phyloP scores from a whole-genome alignment of 35 echinoderm and acorn worm genomes.

The Holothuria glaberrima region DNA sequence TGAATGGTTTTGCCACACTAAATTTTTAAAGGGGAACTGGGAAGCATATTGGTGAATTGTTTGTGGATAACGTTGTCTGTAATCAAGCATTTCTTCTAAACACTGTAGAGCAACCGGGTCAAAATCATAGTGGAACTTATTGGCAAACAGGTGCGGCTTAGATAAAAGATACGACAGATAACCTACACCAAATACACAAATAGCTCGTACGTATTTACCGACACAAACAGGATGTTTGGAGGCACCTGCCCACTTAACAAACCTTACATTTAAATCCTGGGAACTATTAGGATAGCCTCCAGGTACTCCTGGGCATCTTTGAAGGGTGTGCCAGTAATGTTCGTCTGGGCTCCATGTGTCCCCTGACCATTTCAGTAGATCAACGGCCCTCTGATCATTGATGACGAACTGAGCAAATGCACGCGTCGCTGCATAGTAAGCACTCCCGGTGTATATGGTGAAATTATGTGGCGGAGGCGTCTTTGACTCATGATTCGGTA shows the following conservation, averaged over 20 bases:
- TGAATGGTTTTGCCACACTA: constrained; percentile 18
- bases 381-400: not conserved
- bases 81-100: not conserved
- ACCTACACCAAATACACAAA: constrained; percentile 67
- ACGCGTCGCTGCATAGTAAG: constrained; percentile 61
- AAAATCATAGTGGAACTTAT: constrained; percentile 72
- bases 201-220: constrained; percentile 61
- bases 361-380: constrained; percentile 60
- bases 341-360: constrained; percentile 77
- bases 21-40: not conserved
- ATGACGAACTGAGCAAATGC: constrained; percentile 67
- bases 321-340: constrained; percentile 66
- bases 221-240: constrained; percentile 15
- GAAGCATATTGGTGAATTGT: not conserved
- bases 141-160: constrained; percentile 76
- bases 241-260: no score
- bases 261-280: constrained; percentile 53
- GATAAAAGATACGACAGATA: constrained; percentile 54
- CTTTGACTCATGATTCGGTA: not conserved
- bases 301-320: constrained; percentile 37
- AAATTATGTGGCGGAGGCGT: constrained; percentile 62
- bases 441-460: constrained; percentile 59
- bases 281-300: constrained; percentile 61
- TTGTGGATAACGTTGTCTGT: not conserved
- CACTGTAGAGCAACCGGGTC: constrained; percentile 74